Evolutionary conservation across 2,797 vertebrate species (phyloP), one percentile per base, ranked within the genome.

Genomic region (Gambusia yucatana): DNA sequence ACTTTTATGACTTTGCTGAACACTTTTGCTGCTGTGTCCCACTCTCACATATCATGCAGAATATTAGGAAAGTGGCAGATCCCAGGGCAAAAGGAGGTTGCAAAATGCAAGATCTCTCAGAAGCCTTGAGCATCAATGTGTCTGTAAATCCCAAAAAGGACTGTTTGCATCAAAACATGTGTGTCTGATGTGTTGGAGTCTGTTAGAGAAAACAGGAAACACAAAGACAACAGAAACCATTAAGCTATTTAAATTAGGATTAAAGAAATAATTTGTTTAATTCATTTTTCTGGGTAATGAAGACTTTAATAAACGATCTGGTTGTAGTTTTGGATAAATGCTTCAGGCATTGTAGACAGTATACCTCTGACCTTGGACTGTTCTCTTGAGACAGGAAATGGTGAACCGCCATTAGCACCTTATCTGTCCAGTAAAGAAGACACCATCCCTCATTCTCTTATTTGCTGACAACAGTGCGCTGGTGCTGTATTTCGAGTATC

Each of bases 91-190:
- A 41, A 44, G 11, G 2, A 77, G 77, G 43, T 72, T 77, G 83
- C 79, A 67, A n/a, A 59, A 14, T 59, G n/a, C 55, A 14, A 61
- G 44, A 28, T 7, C 44, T 70, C 71, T 85, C 33, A 83, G 73
- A 85, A 83, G 77, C 55, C 75, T 78, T 57, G 77, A 78, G 67
- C 73, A 46, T 14, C 76, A 46, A 33, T 22, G 41, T 47, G 70
- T 25, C 77, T 76, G 43, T 77, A 80, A 82, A 87, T 84, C 82
- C 88, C 78, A 75, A 65, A 77, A 80, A 86, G 70, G 52, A 75
- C 61, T n/a, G 46, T n/a, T 74, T 83, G 75, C 48, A 84, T 84
- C 75, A 87, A 77, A 78, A 69, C 77, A 83, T 82, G 89, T 69
- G 83, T 90, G 91, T 84, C 79, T 44, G 65, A 69, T n/a, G 22